Evolutionary conservation across 2,113 vertebrate species (phyloP), one percentile per base, ranked within the genome.

Genomic region (Chinchilla lanigera): DNA sequence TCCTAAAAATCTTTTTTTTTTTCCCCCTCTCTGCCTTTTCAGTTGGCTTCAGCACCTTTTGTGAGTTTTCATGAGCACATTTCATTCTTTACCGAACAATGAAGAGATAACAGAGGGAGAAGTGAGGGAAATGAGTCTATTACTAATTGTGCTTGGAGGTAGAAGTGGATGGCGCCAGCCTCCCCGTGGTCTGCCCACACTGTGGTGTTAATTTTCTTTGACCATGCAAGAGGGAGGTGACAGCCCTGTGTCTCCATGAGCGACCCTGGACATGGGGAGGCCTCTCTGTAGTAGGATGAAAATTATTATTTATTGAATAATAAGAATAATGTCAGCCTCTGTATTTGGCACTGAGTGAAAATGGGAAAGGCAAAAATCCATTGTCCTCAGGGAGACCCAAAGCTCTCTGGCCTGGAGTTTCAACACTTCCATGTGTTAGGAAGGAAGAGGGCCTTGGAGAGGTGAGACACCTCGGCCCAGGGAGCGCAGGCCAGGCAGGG

Each of bases 61-160:
- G 78, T 94, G 96, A 93, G 83, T 89, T 96, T 94, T 94, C 93
- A 91, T 97, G 67, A 85, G 96, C 58, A 91, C 94, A 71, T 82
- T 94, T 96, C 95, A 82, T 94, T 96, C 87, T 94, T 96, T 86
- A 41, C 54, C 54, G 94, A 94, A 97, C 86, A 94, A 96, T 89
- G 71, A 20, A 71, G 96, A 93, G 86, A 86, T 88, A 44, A 58
- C 65, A 47, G 78, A 94, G 78, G 67, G 91, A 77, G 71, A 81
- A 54, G 61, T 28, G 78, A 65, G 69, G 41, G 58, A 30, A 71
- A 88, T 1, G 7, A 87, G 38, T 84, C 75, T 82, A 50, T 94
- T 80, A 67, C 44, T 86, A 88, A 92, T 90, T 78, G 61, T 86
- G 67, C 84, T 94, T 52, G 24, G 47, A 38, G 44, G 75, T 47